Evolutionary conservation across 2,113 vertebrate species (phyloP).

Genomic region (Leptobrachium ailaonicum): DNA sequence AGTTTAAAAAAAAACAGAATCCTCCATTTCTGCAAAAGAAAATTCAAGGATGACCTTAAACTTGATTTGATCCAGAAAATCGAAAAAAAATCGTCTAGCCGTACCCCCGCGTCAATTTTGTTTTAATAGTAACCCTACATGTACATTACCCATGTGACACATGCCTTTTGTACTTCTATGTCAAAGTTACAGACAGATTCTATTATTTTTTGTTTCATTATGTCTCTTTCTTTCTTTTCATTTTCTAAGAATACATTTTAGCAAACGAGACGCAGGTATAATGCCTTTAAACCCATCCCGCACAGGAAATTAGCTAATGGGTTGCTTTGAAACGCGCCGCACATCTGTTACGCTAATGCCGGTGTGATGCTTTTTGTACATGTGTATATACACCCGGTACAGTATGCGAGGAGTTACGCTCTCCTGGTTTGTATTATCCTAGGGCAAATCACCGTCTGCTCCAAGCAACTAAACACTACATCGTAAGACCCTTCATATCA

Average conservation of each 20-base stretch:
- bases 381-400: not conserved
- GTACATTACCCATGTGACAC: too few relatives aligned
- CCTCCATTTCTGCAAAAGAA: too few relatives aligned
- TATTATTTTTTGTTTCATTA: not conserved
- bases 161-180: too few relatives aligned
- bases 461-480: conserved; percentile 1
- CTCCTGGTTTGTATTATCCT: not conserved
- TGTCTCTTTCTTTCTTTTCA: not conserved
- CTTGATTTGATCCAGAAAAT: too few relatives aligned
- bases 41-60: too few relatives aligned
- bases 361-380: not conserved
- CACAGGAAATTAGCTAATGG: not conserved
- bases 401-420: not conserved
- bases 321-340: not conserved
- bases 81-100: too few relatives aligned
- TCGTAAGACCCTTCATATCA: conserved; percentile 11
- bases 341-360: not conserved
- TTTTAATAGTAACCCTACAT: too few relatives aligned
- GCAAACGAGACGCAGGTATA: not conserved
- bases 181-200: too few relatives aligned
- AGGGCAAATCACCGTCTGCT: not conserved
- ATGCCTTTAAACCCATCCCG: not conserved
- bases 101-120: too few relatives aligned
- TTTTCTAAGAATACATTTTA: not conserved
- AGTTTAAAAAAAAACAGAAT: too few relatives aligned